Evolutionary conservation across 2,797 vertebrate species (phyloP).

Genomic region (Harpagifer antarcticus): DNA sequence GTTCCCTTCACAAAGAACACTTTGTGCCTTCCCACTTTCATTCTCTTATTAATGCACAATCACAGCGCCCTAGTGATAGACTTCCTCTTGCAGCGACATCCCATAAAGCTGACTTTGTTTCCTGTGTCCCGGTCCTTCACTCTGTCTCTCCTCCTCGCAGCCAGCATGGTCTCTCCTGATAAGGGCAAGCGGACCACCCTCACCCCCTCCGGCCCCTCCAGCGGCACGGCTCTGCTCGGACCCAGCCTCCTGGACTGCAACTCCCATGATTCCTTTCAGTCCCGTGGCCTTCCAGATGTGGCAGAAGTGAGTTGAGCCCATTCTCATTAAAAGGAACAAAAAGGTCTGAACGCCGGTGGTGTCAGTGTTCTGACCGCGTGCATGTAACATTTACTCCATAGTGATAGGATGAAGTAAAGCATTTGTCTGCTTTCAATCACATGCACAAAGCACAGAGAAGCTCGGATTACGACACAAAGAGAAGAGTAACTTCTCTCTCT

Average conservation of each 20-base stretch:
- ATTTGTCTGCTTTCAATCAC: too few species aligned
- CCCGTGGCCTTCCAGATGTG: slow-evolving; percentile 94
- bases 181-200: slow-evolving; percentile 92
- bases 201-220: slow-evolving; percentile 86
- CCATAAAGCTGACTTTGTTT: slow-evolving; percentile 9
- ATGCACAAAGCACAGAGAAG: too few species aligned
- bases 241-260: slow-evolving; percentile 97
- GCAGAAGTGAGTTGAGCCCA: slow-evolving; percentile 86
- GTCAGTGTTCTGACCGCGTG: too few species aligned
- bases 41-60: neutral
- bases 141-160: slow-evolving; percentile 73
- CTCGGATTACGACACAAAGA: too few species aligned
- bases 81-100: neutral
- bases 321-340: neutral
- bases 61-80: slow-evolving; percentile 1
- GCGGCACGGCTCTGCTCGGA: slow-evolving; percentile 93
- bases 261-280: slow-evolving; percentile 97
- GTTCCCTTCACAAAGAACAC: neutral
- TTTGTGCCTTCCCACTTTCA: neutral
- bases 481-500: too few species aligned
- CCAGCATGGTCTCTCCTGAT: slow-evolving; percentile 97
- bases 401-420: too few species aligned
- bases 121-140: slow-evolving; percentile 15
- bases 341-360: too few species aligned
- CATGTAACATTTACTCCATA: too few species aligned